Evolutionary conservation across 2,888 invertebrate species (phyloP).

Genomic region (Ceriagrion tenellum): DNA sequence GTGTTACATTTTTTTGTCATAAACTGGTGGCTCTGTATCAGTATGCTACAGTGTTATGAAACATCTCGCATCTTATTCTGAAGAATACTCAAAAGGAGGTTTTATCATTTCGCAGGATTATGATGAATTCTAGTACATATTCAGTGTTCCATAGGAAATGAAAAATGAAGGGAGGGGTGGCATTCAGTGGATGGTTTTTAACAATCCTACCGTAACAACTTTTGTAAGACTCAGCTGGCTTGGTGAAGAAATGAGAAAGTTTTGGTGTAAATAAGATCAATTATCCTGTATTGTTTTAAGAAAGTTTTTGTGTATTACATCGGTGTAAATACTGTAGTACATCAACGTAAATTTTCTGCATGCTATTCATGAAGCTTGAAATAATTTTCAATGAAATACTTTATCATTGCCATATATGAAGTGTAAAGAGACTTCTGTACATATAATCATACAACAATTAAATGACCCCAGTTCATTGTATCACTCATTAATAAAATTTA

Average conservation of each 20-base stretch:
- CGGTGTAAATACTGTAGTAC: constrained; percentile 54
- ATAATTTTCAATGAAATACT: constrained; percentile 62
- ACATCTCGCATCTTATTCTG: constrained; percentile 4
- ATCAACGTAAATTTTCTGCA: constrained; percentile 39
- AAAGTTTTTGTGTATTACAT: constrained; percentile 46
- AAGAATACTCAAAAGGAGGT: constrained; percentile 60
- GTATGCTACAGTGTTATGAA: constrained; percentile 42
- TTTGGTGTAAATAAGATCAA: constrained; percentile 58
- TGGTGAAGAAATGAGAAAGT: constrained; percentile 45
- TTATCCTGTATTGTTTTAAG: constrained; percentile 47
- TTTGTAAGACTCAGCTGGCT: constrained; percentile 57
- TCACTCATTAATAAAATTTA: constrained; percentile 61
- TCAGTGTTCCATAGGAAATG: not conserved
- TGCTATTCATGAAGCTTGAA: constrained; percentile 62
- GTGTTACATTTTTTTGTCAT: constrained; percentile 28
- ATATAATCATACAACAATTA: constrained; percentile 52
- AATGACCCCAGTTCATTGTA: constrained; percentile 51
- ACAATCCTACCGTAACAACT: not conserved
- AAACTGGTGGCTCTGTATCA: constrained; percentile 41
- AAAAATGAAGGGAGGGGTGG: not conserved
- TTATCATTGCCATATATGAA: constrained; percentile 64
- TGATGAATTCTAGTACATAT: constrained; percentile 36
- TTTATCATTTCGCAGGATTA: not conserved
- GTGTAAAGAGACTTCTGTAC: constrained; percentile 67
- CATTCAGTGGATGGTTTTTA: not conserved